Conservation (phyloP, 1,140 invertebrate genomes). For the Physella acuta region DNA sequence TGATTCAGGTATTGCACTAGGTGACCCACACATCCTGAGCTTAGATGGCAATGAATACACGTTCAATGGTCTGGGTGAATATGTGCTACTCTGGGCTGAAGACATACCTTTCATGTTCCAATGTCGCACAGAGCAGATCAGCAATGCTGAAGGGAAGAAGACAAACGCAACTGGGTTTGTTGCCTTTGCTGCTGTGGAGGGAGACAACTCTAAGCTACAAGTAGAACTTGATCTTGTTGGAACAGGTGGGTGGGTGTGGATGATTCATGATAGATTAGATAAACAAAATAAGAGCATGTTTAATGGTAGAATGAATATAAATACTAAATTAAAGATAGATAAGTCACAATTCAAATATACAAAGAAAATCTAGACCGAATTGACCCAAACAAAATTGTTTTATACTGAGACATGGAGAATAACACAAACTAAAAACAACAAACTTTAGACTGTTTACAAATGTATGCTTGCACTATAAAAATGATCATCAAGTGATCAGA, state of each 20-base stretch:
- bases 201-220: constrained; percentile 9
- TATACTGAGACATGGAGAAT: not conserved
- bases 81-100: not conserved
- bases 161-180: constrained; percentile 14
- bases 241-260: not conserved
- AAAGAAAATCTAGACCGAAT: too few relatives aligned
- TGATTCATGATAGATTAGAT: too few relatives aligned
- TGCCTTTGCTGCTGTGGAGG: constrained; percentile 13
- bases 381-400: too few relatives aligned
- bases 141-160: not conserved
- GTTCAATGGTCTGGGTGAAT: not conserved
- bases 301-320: too few relatives aligned
- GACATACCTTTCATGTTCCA: not conserved
- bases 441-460: too few relatives aligned
- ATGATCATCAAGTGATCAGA: too few relatives aligned
- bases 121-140: not conserved
- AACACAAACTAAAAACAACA: not conserved
- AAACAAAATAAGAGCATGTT: too few relatives aligned
- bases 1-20: not conserved
- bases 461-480: too few relatives aligned
- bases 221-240: constrained; percentile 2
- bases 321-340: too few relatives aligned
- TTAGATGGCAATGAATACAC: not conserved
- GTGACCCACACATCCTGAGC: not conserved
- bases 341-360: too few relatives aligned